These are phyloP conservation scores for Lemur catta DNA, from an alignment of 2,797 vertebrate species.

Conservation along the genomic window DNA sequence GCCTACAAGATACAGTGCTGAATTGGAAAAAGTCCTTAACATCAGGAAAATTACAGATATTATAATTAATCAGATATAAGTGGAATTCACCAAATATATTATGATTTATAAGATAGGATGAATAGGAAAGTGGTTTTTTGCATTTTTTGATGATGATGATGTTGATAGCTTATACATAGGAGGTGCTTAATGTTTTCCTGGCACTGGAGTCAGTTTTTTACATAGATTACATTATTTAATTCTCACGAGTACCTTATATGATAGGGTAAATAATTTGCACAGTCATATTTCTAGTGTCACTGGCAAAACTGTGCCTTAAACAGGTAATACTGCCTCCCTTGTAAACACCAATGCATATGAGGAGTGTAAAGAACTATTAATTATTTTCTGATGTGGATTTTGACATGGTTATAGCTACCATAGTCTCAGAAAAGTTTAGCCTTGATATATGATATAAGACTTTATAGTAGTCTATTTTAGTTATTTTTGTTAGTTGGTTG, in stretches of 20 bases:
- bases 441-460: background rate
- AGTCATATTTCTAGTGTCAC: background rate
- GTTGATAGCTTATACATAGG: background rate
- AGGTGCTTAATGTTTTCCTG: background rate
- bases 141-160: background rate
- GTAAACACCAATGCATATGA: background rate
- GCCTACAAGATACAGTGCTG: background rate
- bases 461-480: slow-evolving; percentile 11
- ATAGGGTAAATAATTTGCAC: background rate
- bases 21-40: background rate
- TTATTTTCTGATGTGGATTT: background rate
- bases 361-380: background rate
- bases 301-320: background rate
- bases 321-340: rapidly evolving
- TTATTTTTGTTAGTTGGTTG: background rate
- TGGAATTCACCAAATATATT: background rate
- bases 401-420: background rate
- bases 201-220: background rate
- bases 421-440: background rate
- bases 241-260: background rate
- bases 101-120: background rate
- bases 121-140: background rate
- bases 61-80: background rate
- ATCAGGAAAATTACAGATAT: background rate
- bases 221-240: background rate